These are phyloP conservation scores for Xanthia togata DNA, from an alignment of 2,888 invertebrate genomes.

Conservation along the genomic window DNA sequence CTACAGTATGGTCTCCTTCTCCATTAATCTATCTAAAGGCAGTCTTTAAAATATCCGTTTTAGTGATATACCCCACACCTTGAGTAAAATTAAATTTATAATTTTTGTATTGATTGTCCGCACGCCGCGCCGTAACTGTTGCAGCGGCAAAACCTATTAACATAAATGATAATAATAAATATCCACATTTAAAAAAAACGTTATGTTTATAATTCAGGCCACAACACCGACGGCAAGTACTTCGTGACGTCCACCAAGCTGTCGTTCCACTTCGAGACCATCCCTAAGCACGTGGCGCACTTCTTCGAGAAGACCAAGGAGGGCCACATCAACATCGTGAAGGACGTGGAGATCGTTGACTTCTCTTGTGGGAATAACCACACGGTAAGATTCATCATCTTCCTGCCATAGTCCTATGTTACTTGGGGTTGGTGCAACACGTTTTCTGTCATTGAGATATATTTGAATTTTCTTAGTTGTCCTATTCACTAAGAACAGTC, in stretches of 20 bases:
- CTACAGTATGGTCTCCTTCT: no score
- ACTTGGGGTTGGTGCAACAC: no score
- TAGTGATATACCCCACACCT: not conserved
- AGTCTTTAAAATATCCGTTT: no score
- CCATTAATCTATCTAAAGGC: no score
- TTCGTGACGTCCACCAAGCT: slow-evolving; percentile 97
- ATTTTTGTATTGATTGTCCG: not conserved
- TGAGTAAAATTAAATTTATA: not conserved
- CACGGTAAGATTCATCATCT: slow-evolving; percentile 90
- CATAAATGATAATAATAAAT: not conserved
- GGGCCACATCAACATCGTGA: slow-evolving; percentile 95
- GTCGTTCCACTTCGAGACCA: slow-evolving; percentile 95
- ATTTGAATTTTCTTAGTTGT: no score
- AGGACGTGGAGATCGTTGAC: slow-evolving; percentile 96
- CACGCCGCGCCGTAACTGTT: not conserved
- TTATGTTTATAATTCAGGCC: slow-evolving; percentile 87
- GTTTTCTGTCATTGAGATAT: no score
- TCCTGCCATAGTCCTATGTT: not conserved
- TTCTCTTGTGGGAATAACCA: slow-evolving; percentile 98
- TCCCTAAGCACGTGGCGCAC: slow-evolving; percentile 95
- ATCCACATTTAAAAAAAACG: not conserved
- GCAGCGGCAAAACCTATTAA: not conserved
- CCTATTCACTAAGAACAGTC: no score
- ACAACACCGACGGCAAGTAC: slow-evolving; percentile 98
- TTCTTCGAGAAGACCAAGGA: slow-evolving; percentile 97